Evolutionary conservation across 2,888 invertebrate genomes (phyloP).

Genomic region (Nemotelus nigrinus): DNA sequence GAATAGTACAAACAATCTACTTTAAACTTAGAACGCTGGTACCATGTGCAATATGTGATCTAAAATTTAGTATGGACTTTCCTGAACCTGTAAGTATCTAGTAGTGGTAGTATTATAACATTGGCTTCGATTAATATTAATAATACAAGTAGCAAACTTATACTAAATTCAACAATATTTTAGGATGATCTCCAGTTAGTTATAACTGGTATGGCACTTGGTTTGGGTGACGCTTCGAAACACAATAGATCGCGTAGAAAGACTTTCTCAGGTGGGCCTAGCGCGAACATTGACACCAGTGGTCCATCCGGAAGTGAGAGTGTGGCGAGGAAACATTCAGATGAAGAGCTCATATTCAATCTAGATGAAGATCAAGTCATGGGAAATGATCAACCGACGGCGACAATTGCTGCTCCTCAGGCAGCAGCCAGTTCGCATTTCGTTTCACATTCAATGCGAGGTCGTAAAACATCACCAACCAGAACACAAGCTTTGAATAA

Average conservation of each 20-base stretch:
- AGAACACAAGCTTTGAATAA: slow-evolving; percentile 58
- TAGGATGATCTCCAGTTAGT: slow-evolving; percentile 75
- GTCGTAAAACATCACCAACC: slow-evolving; percentile 69
- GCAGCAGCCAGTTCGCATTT: slow-evolving; percentile 54
- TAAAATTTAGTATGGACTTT: slow-evolving; percentile 84
- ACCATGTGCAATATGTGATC: slow-evolving; percentile 85
- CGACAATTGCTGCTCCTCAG: neutral
- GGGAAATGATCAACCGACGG: slow-evolving; percentile 54
- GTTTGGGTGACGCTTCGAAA: slow-evolving; percentile 72
- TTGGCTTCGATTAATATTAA: neutral
- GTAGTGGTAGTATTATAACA: neutral
- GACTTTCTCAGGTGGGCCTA: slow-evolving; percentile 58
- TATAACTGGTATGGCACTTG: slow-evolving; percentile 82
- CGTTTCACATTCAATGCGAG: slow-evolving; percentile 64
- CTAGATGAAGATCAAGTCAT: slow-evolving; percentile 78
- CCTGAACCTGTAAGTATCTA: slow-evolving; percentile 77
- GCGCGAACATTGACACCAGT: slow-evolving; percentile 53
- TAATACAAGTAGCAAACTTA: neutral
- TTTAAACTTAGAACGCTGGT: slow-evolving; percentile 90
- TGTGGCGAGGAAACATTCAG: slow-evolving; percentile 62
- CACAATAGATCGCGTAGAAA: slow-evolving; percentile 66
- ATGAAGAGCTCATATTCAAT: slow-evolving; percentile 85
- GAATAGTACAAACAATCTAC: slow-evolving; percentile 78
- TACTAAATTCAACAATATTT: too few relatives aligned
- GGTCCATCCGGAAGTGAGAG: slow-evolving; percentile 50